A percentile compares a stretch with the other conserved stretches of the same genome.
Conservation (phyloP, 2,888 invertebrate genomes). For the Dicyrtomina minuta region DNA sequence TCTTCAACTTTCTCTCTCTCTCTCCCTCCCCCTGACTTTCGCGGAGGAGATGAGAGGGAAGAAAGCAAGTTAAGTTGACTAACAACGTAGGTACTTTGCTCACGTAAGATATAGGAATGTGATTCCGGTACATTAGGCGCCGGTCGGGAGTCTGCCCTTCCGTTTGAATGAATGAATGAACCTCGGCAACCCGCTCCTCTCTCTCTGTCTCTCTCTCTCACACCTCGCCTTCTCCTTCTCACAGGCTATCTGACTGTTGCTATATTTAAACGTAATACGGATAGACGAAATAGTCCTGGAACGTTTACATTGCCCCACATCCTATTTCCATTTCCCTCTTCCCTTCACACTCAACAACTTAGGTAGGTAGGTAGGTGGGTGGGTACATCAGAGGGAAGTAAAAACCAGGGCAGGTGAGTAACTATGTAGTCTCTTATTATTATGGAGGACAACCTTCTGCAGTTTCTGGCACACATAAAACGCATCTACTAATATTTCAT, state of each 20-base stretch:
- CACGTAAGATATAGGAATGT: conserved; percentile 13
- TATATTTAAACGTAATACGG: background rate
- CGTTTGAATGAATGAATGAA: conserved; percentile 26
- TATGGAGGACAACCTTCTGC: no score
- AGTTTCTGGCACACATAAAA: no score
- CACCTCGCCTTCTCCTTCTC: background rate
- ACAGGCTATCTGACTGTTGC: no score
- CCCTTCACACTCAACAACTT: background rate
- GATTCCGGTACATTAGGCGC: conserved; percentile 23
- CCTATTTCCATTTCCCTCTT: conserved; percentile 13
- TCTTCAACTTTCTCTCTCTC: background rate
- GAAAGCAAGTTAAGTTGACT: conserved; percentile 21
- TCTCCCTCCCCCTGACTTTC: background rate
- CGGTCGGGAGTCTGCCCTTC: conserved; percentile 13
- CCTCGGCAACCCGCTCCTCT: conserved; percentile 7
- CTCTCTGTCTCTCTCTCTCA: conserved; percentile 7
- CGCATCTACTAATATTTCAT: no score
- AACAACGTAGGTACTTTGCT: conserved; percentile 17
- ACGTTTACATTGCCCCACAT: conserved; percentile 18
- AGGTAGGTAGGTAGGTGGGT: background rate
- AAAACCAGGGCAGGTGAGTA: no score
- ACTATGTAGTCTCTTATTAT: no score
- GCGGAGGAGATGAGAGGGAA: background rate
- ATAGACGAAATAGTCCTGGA: background rate
- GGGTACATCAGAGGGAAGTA: no score